These are phyloP conservation scores for Syrista parreyssii DNA, from an alignment of 2,888 invertebrate genomes.

Conservation along the genomic window DNA sequence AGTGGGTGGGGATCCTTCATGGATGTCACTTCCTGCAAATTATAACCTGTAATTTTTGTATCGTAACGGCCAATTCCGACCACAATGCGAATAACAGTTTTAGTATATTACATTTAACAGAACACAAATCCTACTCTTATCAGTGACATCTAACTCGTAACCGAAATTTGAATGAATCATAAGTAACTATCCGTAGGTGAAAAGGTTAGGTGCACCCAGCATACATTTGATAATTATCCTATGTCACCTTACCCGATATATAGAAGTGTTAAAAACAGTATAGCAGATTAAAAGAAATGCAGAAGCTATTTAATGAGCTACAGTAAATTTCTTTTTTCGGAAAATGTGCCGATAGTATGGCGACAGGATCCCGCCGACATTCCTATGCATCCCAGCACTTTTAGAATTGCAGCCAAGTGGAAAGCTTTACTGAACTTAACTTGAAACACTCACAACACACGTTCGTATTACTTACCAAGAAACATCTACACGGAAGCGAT, in stretches of 20 bases:
- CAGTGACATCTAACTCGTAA: background rate
- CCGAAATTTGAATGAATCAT: background rate
- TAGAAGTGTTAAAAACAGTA: background rate
- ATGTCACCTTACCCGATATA: background rate
- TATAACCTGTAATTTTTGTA: conserved; percentile 9
- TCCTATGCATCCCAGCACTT: background rate
- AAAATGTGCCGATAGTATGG: conserved; percentile 15
- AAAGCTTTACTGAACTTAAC: background rate
- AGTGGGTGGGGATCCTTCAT: conserved; percentile 37
- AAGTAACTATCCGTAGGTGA: background rate
- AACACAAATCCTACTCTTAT: background rate
- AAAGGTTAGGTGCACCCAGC: background rate
- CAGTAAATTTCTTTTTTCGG: background rate
- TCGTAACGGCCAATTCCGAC: background rate
- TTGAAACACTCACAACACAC: background rate
- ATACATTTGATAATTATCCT: background rate
- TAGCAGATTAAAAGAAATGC: background rate
- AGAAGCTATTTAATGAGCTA: background rate
- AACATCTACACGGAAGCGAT: conserved; percentile 58
- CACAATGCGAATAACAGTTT: background rate
- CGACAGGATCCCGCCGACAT: conserved; percentile 16
- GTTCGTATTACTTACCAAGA: conserved; percentile 55
- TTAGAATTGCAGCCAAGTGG: background rate
- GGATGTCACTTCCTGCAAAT: conserved; percentile 32
- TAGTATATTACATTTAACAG: background rate